Percentiles rank a stretch among this genome's conserved stretches.
phyloP scores from a whole-genome alignment of 2,888 invertebrate species.

The Chalcosyrphus nemorum region DNA sequence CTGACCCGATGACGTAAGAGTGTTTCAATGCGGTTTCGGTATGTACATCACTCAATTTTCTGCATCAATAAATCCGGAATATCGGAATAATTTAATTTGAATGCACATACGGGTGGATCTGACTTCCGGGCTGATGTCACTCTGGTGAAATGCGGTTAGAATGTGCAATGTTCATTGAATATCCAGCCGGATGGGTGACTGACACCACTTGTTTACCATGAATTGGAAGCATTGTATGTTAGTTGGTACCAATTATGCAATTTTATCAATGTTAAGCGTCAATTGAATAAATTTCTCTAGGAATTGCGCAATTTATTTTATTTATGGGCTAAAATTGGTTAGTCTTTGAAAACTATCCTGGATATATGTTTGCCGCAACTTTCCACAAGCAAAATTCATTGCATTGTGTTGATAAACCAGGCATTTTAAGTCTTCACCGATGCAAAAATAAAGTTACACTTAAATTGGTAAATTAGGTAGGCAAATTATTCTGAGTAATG shows the following conservation, averaged over 20 bases:
- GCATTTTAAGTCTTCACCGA: too few species aligned
- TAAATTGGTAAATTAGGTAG: too few species aligned
- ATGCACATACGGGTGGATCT: slow-evolving; percentile 26
- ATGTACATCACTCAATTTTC: slow-evolving; percentile 60
- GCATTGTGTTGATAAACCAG: too few species aligned
- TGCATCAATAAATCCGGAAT: slow-evolving; percentile 54
- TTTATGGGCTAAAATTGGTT: background rate
- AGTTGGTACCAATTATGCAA: slow-evolving; percentile 12
- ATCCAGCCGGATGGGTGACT: slow-evolving; percentile 27
- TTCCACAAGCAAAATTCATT: too few species aligned
- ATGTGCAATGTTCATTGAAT: slow-evolving; percentile 35
- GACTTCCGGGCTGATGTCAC: slow-evolving; percentile 60
- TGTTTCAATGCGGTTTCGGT: slow-evolving; percentile 45
- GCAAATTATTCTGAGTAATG: too few species aligned
- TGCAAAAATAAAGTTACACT: too few species aligned
- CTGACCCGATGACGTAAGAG: slow-evolving; percentile 8
- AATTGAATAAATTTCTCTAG: background rate
- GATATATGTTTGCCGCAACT: too few species aligned
- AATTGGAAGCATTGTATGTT: slow-evolving; percentile 20
- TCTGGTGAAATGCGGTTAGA: slow-evolving; percentile 47
- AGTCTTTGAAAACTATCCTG: background rate
- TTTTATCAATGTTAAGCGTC: slow-evolving; percentile 7
- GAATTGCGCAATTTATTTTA: background rate
- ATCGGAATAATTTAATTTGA: slow-evolving; percentile 64
- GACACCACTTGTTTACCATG: slow-evolving; percentile 28